Percentiles rank a stretch among this genome's conserved stretches.
Conservation (phyloP, 2,113 vertebrate species). For the Scalopus aquaticus region DNA sequence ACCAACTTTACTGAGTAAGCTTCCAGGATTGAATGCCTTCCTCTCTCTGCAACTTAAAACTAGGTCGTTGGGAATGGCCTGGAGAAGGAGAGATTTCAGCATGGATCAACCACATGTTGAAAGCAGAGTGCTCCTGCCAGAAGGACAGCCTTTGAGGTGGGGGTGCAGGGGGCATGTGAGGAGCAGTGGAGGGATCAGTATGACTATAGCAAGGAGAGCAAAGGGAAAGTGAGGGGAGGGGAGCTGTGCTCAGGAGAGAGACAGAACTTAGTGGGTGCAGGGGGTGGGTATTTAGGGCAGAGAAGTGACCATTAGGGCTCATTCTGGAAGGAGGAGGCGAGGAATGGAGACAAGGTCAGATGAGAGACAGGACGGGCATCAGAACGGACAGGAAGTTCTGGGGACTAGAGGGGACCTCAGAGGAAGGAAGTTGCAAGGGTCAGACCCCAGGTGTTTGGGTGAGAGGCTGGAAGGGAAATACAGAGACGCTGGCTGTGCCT, state of each 20-base stretch:
- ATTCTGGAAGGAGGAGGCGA: not conserved
- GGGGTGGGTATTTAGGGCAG: not conserved
- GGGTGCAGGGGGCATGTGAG: fast-evolving
- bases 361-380: too few relatives aligned
- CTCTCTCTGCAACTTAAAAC: not conserved
- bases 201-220: not conserved
- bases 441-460: not conserved
- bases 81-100: not conserved
- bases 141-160: not conserved
- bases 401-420: fast-evolving
- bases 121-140: not conserved
- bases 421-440: not conserved
- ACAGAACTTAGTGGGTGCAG: fast-evolving
- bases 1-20: fast-evolving
- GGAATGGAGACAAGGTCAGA: not conserved
- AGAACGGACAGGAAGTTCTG: not conserved
- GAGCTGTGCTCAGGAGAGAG: not conserved
- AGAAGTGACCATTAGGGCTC: not conserved
- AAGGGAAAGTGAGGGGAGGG: not conserved
- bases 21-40: fast-evolving
- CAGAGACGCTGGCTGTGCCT: fast-evolving
- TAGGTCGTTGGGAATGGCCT: too few relatives aligned
- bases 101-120: not conserved
- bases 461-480: not conserved
- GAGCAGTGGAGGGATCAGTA: too few relatives aligned